Base-by-base conservation (phyloP, 1,140 invertebrate species). In the Drosophila gunungcola region DNA sequence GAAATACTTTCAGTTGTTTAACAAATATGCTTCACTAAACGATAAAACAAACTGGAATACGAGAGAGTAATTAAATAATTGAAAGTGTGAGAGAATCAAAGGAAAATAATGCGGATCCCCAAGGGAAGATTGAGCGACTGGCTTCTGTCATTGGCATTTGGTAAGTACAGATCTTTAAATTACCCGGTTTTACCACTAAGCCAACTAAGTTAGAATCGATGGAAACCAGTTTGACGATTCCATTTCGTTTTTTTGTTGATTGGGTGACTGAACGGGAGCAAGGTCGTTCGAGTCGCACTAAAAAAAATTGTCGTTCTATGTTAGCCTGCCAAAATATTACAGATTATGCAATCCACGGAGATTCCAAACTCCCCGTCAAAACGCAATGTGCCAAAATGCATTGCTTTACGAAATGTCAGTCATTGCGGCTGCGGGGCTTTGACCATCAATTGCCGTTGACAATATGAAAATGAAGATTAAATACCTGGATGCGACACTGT, bases 111-210 rank as follows among this genome's bases (percentile, higher is more conserved):
- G 73, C 55, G 72, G 73, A 65, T 76, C 21, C 48, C 29, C 56
- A 46, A 41, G 29, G 73, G 76, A 73, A 62, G 64, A 57, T 36
- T 32, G 43, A 55, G 21, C 51, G 32, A 55, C 21, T 89, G 84
- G 84, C 34, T 89, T 38, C 57, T 88, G 80, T 68, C 79, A 77
- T 77, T 88, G 83, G 83, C 83, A 83, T 88, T 83, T 88, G 83
- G 83, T 88, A 88, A 88, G 83, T 88, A 78, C 67, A 80, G 55
- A 77, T 78, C 51, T 56, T 51, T 56, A 60, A 78, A 72, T 86
- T 86, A 75, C 43, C 58, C 61, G 54, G 79, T 81, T 64, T 65
- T 62, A 67, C 63, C 39, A 41, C 42, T 62, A 48, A 62, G 7
- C 41, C 32, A 64, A 64, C 36, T 61, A 36, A 70, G 65, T 69